These are phyloP conservation scores for Polydrusus pterygomalis DNA, from an alignment of 2,888 invertebrate genomes.

Conservation along the genomic window DNA sequence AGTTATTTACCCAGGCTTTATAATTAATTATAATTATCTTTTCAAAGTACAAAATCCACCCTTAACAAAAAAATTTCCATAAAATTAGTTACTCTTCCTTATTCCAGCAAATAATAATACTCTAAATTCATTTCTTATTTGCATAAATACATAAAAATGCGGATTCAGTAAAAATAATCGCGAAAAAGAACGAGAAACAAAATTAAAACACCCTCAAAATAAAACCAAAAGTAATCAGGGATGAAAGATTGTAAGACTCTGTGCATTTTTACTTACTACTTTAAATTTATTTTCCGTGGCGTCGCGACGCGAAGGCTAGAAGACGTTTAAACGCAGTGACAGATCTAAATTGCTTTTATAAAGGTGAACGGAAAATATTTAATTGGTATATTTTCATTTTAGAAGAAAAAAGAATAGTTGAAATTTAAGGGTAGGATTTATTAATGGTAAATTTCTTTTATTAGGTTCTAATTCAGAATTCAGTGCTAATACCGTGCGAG, in stretches of 20 bases:
- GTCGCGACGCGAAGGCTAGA: too few relatives aligned
- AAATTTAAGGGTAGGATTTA: neutral
- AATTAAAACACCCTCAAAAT: conserved; percentile 39
- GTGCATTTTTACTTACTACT: conserved; percentile 27
- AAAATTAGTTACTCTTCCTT: conserved; percentile 9
- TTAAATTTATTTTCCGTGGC: conserved; percentile 14
- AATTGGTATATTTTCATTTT: conserved; percentile 3
- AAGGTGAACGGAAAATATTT: conserved; percentile 2
- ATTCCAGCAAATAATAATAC: conserved; percentile 15
- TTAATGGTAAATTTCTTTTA: neutral
- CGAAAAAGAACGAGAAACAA: conserved; percentile 33
- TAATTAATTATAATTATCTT: neutral
- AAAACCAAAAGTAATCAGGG: conserved; percentile 28
- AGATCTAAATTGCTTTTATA: conserved; percentile 22
- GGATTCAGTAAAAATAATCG: conserved; percentile 27
- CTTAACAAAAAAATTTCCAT: neutral
- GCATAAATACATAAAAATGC: conserved; percentile 42
- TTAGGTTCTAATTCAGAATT: too few relatives aligned
- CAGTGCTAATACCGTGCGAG: too few relatives aligned
- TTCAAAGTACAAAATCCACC: neutral
- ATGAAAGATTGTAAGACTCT: conserved; percentile 27
- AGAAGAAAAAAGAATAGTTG: neutral
- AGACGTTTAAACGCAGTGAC: conserved; percentile 21
- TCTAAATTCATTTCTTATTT: conserved; percentile 19
- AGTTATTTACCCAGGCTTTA: too few relatives aligned